A percentile compares a stretch with the other conserved stretches of the same genome.
These are phyloP conservation scores for Fulica atra DNA, from an alignment of 2,113 vertebrate species.

Conservation along the genomic window DNA sequence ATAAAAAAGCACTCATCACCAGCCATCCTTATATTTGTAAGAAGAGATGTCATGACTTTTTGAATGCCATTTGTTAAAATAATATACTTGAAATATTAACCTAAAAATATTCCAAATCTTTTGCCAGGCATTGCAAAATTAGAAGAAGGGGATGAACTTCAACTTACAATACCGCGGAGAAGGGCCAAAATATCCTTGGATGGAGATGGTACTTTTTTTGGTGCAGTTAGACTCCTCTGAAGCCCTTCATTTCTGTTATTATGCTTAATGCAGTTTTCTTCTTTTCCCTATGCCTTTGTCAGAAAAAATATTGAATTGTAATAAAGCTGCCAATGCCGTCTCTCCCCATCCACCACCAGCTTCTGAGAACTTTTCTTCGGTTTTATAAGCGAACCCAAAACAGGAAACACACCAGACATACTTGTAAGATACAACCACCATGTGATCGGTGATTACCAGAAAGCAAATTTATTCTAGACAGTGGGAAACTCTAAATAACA, in stretches of 20 bases:
- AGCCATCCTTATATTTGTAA: background rate
- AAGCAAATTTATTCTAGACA: conserved; percentile 21
- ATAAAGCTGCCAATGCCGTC: background rate
- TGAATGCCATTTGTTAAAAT: background rate
- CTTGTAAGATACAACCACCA: background rate
- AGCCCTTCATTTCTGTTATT: background rate
- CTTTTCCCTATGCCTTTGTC: background rate
- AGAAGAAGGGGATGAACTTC: conserved; percentile 89
- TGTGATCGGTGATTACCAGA: conserved; percentile 64
- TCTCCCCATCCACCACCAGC: background rate
- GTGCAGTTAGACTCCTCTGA: conserved; percentile 89
- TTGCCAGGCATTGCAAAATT: conserved; percentile 89
- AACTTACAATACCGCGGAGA: conserved; percentile 88
- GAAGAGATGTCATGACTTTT: background rate
- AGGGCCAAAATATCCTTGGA: conserved; percentile 85
- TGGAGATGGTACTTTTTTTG: conserved; percentile 93
- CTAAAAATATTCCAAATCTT: conserved; percentile 13
- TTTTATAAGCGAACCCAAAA: conserved; percentile 54
- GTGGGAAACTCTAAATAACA: background rate
- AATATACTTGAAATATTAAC: background rate
- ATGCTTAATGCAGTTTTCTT: background rate
- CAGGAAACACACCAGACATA: conserved; percentile 64
- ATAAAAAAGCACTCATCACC: background rate
- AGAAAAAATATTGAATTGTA: background rate
- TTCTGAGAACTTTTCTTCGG: conserved; percentile 42